A percentile compares a stretch with the other conserved stretches of the same genome.
phyloP scores from a whole-genome alignment of 2,888 invertebrate species.

The Hofmannophila pseudospretella region DNA sequence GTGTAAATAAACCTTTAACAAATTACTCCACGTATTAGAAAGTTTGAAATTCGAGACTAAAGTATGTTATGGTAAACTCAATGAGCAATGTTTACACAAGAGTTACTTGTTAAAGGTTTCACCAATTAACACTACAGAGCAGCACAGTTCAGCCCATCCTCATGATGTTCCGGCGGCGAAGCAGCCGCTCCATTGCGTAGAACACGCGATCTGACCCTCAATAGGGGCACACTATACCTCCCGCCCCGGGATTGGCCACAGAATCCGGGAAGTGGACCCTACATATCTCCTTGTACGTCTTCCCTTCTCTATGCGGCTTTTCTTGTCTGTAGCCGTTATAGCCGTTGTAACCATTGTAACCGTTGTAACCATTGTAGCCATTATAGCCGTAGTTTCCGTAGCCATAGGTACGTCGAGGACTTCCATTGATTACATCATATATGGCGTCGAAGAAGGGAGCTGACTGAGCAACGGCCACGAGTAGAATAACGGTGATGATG shows the following conservation, averaged over 20 bases:
- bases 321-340: slow-evolving; percentile 31
- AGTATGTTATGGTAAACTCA: too few relatives aligned
- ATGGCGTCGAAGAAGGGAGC: slow-evolving; percentile 62
- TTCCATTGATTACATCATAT: slow-evolving; percentile 64
- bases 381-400: slow-evolving; percentile 43
- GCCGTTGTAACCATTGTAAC: slow-evolving; percentile 24
- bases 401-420: slow-evolving; percentile 55
- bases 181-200: slow-evolving; percentile 73
- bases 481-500: slow-evolving; percentile 32
- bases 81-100: too few relatives aligned
- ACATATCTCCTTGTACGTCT: slow-evolving; percentile 84
- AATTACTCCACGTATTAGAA: too few relatives aligned
- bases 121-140: slow-evolving; percentile 9
- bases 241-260: slow-evolving; percentile 64
- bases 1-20: too few relatives aligned
- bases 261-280: slow-evolving; percentile 81
- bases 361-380: slow-evolving; percentile 34
- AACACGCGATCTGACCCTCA: slow-evolving; percentile 77
- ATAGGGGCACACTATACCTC: slow-evolving; percentile 81
- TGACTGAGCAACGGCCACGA: slow-evolving; percentile 30
- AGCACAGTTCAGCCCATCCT: slow-evolving; percentile 59
- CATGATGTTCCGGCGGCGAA: slow-evolving; percentile 71
- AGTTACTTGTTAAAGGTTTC: too few relatives aligned
- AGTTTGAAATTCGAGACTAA: too few relatives aligned
- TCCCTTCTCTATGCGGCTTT: slow-evolving; percentile 50